These are phyloP conservation scores for Eriosoma lanigerum DNA, from an alignment of 1,140 invertebrate species.

Conservation along the genomic window DNA sequence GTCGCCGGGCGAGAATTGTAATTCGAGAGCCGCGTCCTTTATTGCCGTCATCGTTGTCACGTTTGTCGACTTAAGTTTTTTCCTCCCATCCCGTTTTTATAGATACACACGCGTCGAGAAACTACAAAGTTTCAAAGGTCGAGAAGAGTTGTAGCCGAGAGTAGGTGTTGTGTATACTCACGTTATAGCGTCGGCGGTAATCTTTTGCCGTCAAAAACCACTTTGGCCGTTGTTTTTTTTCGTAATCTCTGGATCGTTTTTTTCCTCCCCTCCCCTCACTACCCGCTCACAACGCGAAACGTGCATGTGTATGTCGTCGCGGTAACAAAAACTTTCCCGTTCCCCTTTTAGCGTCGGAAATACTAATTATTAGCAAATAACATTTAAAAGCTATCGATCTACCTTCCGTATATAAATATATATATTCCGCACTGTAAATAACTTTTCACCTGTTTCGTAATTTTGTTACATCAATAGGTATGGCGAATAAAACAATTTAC, in stretches of 20 bases:
- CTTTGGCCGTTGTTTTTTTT: conserved; percentile 11
- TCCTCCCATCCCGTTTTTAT: not conserved
- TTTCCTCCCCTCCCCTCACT: not conserved
- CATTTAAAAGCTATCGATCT: no score
- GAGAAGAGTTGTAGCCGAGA: not conserved
- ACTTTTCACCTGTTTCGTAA: no score
- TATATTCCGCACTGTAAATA: no score
- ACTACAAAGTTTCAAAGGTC: conserved; percentile 30
- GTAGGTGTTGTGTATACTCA: not conserved
- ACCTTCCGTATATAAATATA: no score
- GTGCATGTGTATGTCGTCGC: not conserved
- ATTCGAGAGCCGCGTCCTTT: conserved; percentile 32
- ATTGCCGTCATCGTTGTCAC: conserved; percentile 28
- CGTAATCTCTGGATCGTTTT: not conserved
- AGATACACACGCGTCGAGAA: not conserved
- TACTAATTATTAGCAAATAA: no score
- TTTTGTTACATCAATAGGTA: no score
- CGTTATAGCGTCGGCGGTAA: not conserved
- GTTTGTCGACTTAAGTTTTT: conserved; percentile 43
- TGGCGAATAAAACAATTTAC: no score
- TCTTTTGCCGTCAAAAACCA: conserved; percentile 37
- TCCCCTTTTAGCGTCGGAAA: not conserved
- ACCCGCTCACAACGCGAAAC: not conserved
- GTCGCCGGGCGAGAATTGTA: not conserved
- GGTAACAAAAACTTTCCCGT: not conserved